Conservation (phyloP, 1,140 invertebrate species). For the Lordiphosa stackelbergi region DNA sequence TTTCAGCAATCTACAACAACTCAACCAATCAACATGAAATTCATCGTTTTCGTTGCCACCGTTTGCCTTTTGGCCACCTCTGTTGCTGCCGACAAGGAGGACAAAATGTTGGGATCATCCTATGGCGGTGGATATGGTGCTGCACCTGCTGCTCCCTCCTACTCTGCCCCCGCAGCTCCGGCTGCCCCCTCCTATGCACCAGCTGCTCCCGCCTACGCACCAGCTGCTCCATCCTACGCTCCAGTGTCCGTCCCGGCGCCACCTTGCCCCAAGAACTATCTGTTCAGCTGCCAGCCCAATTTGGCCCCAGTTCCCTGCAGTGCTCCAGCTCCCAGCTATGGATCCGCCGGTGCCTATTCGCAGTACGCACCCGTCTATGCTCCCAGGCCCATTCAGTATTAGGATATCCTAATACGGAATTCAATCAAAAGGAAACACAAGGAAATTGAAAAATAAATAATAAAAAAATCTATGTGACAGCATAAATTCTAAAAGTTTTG, state of each 20-base stretch:
- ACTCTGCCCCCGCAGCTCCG: constrained; percentile 32
- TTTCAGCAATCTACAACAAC: constrained; percentile 26
- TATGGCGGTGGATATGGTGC: constrained; percentile 52
- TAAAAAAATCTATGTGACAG: neutral
- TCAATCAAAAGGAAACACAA: constrained; percentile 3
- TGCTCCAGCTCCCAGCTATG: constrained; percentile 56
- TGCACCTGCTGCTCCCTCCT: constrained; percentile 32
- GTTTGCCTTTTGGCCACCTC: constrained; percentile 45
- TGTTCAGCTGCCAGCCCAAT: constrained; percentile 69
- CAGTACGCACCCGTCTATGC: constrained; percentile 63
- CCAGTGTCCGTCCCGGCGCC: constrained; percentile 52
- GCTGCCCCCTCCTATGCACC: constrained; percentile 33
- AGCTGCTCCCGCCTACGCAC: constrained; percentile 2
- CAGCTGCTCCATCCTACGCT: constrained; percentile 26
- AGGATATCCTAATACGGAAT: constrained; percentile 12
- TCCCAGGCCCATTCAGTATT: constrained; percentile 33
- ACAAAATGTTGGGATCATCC: constrained; percentile 54
- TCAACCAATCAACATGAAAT: constrained; percentile 50
- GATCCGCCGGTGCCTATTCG: constrained; percentile 60
- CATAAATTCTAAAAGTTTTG: neutral
- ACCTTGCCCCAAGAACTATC: constrained; percentile 65
- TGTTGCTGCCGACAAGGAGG: constrained; percentile 43
- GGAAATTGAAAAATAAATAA: constrained; percentile 17
- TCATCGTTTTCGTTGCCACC: constrained; percentile 45
- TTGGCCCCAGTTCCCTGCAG: constrained; percentile 65